Percentiles rank a stretch among this genome's conserved stretches.
These are phyloP conservation scores for Tachystola acroxantha DNA, from an alignment of 2,888 invertebrate genomes.

Conservation along the genomic window DNA sequence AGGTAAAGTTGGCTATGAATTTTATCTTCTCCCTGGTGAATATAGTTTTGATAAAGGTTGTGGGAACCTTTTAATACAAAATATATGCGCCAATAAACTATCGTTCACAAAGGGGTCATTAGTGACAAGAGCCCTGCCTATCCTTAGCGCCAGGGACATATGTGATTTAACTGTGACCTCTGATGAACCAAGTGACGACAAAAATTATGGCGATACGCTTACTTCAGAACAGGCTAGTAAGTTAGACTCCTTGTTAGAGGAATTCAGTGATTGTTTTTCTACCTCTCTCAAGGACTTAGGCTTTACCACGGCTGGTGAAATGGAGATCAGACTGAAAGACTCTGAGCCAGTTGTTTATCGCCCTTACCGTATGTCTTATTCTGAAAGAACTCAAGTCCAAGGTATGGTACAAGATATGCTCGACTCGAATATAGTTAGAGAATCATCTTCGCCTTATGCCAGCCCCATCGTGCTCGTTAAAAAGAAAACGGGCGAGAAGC, in stretches of 20 bases:
- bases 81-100: neutral
- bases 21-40: slow-evolving; percentile 5
- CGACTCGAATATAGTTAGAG: slow-evolving; percentile 20
- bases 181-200: neutral
- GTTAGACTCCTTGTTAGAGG: slow-evolving; percentile 3
- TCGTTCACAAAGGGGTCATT: neutral
- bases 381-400: slow-evolving; percentile 9
- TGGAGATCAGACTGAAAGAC: slow-evolving; percentile 18
- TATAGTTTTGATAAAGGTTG: neutral
- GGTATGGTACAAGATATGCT: slow-evolving; percentile 17
- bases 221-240: neutral
- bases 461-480: slow-evolving; percentile 21
- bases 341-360: slow-evolving; percentile 13
- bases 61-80: slow-evolving; percentile 1
- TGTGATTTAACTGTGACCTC: neutral
- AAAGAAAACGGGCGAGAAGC: slow-evolving; percentile 21
- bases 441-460: slow-evolving; percentile 19
- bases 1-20: neutral
- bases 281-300: slow-evolving; percentile 13
- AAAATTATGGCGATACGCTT: slow-evolving; percentile 2
- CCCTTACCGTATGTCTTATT: slow-evolving; percentile 14
- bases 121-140: neutral
- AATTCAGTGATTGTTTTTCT: slow-evolving; percentile 14
- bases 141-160: neutral
- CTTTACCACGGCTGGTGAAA: slow-evolving; percentile 13